A percentile compares a stretch with the other conserved stretches of the same genome.
Evolutionary conservation across 1,140 invertebrate genomes (phyloP).

Genomic region (Apocrypta bakeri): DNA sequence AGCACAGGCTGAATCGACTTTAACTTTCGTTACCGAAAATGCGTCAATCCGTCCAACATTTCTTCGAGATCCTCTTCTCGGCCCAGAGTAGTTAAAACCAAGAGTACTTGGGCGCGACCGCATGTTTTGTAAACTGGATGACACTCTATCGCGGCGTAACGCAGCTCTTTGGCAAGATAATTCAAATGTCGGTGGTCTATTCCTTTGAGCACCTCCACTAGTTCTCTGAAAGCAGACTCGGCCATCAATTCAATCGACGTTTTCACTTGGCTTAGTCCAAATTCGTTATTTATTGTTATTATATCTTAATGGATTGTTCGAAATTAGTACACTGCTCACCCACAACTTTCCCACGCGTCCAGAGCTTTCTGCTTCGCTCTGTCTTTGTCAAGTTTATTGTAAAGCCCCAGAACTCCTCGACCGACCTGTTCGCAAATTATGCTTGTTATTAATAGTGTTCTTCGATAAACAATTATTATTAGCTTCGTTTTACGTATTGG

Average conservation of each 20-base stretch:
- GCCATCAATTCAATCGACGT: neutral
- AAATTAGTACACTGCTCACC: conserved; percentile 52
- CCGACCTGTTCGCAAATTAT: conserved; percentile 52
- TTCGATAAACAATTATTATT: too few relatives aligned
- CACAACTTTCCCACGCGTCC: conserved; percentile 53
- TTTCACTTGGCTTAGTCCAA: neutral
- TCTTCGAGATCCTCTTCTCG: conserved; percentile 55
- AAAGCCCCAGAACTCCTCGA: conserved; percentile 52
- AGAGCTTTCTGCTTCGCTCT: conserved; percentile 48
- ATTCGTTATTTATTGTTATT: too few relatives aligned
- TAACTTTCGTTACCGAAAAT: conserved; percentile 44
- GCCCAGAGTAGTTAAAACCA: conserved; percentile 59
- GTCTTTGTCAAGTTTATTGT: conserved; percentile 51
- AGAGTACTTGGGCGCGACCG: conserved; percentile 46
- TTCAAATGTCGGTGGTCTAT: conserved; percentile 61
- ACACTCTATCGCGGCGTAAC: conserved; percentile 48
- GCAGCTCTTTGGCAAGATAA: conserved; percentile 55
- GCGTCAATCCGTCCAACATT: conserved; percentile 54
- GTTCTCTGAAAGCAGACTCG: conserved; percentile 49
- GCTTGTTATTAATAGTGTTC: too few relatives aligned
- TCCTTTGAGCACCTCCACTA: conserved; percentile 58
- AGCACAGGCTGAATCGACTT: too few relatives aligned
- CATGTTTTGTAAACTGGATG: conserved; percentile 49
- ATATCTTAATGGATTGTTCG: too few relatives aligned
- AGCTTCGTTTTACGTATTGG: too few relatives aligned